Evolutionary conservation across 2,113 vertebrate genomes (phyloP), one percentile per base, ranked within the genome.

Genomic region (Carlito syrichta): DNA sequence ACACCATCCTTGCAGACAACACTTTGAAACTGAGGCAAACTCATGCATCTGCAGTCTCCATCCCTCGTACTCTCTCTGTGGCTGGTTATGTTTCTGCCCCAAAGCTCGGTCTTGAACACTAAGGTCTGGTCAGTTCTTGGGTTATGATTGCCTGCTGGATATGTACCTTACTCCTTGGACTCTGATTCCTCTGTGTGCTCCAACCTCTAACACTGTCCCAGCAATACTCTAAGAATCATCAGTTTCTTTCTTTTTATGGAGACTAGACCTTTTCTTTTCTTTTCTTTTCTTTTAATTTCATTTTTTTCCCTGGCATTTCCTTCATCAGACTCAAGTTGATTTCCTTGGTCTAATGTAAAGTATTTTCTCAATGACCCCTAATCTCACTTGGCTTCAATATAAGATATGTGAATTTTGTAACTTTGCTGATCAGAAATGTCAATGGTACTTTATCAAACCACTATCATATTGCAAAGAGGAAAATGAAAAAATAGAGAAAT

Each of bases 241-340:
- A 12, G 14, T 3, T 32, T 8, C 52, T 45, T 66, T 62, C 20
- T 77, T 40, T n/a, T 63, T 25, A 2, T 0, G 17, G 16, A 38
- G 19, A 11, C 6, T 6, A 3, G 16, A 22, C 2, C 0, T 5
- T 3, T 38, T 6, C 6, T 23, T 6, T 3, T 17, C 8, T 3
- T 13, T 22, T 17, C 2, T 1, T 9, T 16, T 40, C 45, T 7
- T 23, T 3, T 4, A 56, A 52, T 14, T 1, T 73, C 35, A 38
- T 35, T 38, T 43, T 38, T 62, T 23, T 16, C 30, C 3, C 22
- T 27, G 3, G 13, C 12, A 0, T 0, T 0, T 6, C 30, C 45
- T 66, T 52, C 5, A 8, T 30, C 35, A 27, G 38, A 50, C 32
- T 54, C 6, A 1, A 0, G 13, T 2, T 30, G 6, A 9, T 25